Percentiles rank a stretch among this genome's conserved stretches.
Evolutionary conservation across 2,888 invertebrate species (phyloP).

Genomic region (Encarsia formosa): DNA sequence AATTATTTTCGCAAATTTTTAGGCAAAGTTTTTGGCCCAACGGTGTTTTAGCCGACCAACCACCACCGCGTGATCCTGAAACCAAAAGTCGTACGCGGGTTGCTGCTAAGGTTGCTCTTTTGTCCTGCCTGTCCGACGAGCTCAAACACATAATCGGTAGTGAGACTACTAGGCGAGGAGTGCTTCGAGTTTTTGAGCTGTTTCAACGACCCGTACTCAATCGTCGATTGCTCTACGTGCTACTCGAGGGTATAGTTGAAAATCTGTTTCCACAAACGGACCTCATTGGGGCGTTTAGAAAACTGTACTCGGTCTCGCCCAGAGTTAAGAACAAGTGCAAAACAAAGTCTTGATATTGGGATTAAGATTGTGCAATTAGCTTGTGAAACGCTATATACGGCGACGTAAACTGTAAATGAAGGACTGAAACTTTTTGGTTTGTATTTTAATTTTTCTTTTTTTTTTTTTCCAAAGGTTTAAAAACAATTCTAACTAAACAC

Average conservation of each 20-base stretch:
- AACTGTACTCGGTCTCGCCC: slow-evolving; percentile 67
- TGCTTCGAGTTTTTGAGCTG: slow-evolving; percentile 79
- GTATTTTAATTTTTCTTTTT: no score
- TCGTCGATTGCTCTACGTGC: slow-evolving; percentile 74
- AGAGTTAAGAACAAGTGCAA: slow-evolving; percentile 41
- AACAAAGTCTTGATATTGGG: slow-evolving; percentile 35
- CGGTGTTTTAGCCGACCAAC: slow-evolving; percentile 56
- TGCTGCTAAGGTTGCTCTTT: slow-evolving; percentile 79
- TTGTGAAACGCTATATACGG: background rate
- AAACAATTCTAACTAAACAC: no score
- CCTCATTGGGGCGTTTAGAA: slow-evolving; percentile 66
- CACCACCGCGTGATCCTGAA: slow-evolving; percentile 55
- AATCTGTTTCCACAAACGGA: slow-evolving; percentile 78
- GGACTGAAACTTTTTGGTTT: background rate
- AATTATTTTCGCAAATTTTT: slow-evolving; percentile 26
- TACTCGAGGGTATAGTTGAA: slow-evolving; percentile 76
- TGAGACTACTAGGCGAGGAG: slow-evolving; percentile 78
- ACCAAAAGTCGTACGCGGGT: slow-evolving; percentile 74
- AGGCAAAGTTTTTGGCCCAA: slow-evolving; percentile 63
- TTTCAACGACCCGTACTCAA: slow-evolving; percentile 85
- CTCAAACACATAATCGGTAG: slow-evolving; percentile 84
- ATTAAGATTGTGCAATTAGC: slow-evolving; percentile 3
- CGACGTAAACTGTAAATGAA: no score
- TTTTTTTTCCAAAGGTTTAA: no score
- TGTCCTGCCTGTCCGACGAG: slow-evolving; percentile 86